Evolutionary conservation across 2,797 vertebrate genomes (phyloP).

Genomic region (Netta rufina): DNA sequence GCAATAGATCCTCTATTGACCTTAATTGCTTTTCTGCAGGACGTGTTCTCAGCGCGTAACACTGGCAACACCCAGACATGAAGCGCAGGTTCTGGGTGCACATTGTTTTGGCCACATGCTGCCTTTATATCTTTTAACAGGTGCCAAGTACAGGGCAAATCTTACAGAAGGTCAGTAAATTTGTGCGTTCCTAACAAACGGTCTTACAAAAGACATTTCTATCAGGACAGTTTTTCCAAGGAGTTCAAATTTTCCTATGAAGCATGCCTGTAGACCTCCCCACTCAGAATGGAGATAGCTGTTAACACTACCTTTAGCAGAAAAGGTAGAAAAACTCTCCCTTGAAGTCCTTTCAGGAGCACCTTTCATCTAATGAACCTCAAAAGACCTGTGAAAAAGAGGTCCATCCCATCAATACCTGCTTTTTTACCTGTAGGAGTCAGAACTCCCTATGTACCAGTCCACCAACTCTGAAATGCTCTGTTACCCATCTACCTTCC

Average conservation of each 20-base stretch:
- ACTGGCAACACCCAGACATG: background rate
- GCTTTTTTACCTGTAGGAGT: background rate
- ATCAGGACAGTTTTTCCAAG: background rate
- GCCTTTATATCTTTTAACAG: background rate
- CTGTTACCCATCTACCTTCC: rapidly evolving
- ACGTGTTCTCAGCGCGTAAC: rapidly evolving
- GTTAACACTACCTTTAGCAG: background rate
- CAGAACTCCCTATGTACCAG: background rate
- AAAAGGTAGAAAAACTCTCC: background rate
- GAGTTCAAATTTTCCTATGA: background rate
- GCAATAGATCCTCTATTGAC: background rate
- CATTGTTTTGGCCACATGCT: background rate
- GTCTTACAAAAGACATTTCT: background rate
- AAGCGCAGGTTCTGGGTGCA: background rate
- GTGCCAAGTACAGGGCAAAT: background rate
- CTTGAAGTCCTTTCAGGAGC: background rate
- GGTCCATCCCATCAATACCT: background rate
- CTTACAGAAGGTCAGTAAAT: background rate
- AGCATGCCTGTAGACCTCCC: background rate
- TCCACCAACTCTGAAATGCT: background rate
- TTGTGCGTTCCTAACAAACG: background rate
- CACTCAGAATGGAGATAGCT: background rate
- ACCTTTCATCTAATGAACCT: background rate
- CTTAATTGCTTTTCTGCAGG: background rate
- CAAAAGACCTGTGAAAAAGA: background rate